Conservation (phyloP, 1,140 invertebrate species). For the Holotrichia oblita region DNA sequence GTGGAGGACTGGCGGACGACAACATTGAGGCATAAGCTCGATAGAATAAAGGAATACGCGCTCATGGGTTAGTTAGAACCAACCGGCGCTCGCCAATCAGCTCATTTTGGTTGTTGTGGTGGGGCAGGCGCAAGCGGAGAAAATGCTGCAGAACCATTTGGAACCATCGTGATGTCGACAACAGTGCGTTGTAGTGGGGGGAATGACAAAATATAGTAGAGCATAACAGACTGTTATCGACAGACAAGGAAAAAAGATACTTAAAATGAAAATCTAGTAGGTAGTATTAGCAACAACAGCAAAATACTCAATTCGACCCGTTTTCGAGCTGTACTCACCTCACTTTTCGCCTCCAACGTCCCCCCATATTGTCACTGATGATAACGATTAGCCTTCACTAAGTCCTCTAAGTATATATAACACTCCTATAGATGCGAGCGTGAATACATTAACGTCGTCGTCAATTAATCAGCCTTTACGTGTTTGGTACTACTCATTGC, state of each 20-base stretch:
- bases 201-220: slow-evolving; percentile 27
- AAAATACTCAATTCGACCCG: slow-evolving; percentile 12
- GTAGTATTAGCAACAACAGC: background rate
- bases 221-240: slow-evolving; percentile 11
- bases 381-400: slow-evolving; percentile 32
- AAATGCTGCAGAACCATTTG: slow-evolving; percentile 35
- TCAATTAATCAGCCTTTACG: slow-evolving; percentile 22
- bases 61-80: slow-evolving; percentile 34
- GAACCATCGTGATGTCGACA: slow-evolving; percentile 12
- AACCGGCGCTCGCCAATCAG: slow-evolving; percentile 26
- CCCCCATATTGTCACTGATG: slow-evolving; percentile 22
- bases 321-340: slow-evolving; percentile 13
- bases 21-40: slow-evolving; percentile 31
- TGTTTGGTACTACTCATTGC: slow-evolving; percentile 15
- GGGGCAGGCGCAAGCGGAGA: slow-evolving; percentile 34
- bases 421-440: background rate
- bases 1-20: slow-evolving; percentile 2
- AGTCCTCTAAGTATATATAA: too few species aligned
- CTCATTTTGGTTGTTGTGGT: slow-evolving; percentile 26
- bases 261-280: slow-evolving; percentile 24
- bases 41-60: slow-evolving; percentile 24
- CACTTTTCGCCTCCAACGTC: background rate
- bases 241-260: slow-evolving; percentile 6
- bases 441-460: slow-evolving; percentile 29
- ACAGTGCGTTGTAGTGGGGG: slow-evolving; percentile 16